Conservation (phyloP, 2,113 vertebrate genomes). For the Phoxinus phoxinus region DNA sequence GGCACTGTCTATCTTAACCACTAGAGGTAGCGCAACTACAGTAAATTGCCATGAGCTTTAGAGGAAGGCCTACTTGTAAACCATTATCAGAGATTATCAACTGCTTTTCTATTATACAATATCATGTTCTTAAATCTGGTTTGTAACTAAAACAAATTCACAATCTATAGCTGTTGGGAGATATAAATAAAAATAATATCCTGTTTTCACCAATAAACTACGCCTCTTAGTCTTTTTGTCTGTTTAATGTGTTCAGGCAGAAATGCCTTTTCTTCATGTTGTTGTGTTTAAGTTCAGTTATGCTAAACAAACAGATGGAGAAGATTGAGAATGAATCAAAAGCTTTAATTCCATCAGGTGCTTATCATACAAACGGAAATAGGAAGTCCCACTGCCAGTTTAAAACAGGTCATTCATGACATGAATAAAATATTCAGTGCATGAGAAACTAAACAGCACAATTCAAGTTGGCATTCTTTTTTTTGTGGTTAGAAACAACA, state of each 20-base stretch:
- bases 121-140: constrained; percentile 3
- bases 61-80: background rate
- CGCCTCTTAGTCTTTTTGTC: background rate
- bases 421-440: background rate
- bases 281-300: background rate
- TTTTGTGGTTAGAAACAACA: background rate
- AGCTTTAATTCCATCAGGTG: background rate
- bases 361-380: background rate
- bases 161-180: background rate
- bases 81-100: background rate
- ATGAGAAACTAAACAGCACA: background rate
- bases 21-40: constrained; percentile 33
- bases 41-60: background rate
- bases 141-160: constrained; percentile 25
- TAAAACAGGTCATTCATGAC: background rate
- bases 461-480: background rate
- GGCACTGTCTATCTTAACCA: constrained; percentile 17
- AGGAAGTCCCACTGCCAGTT: background rate
- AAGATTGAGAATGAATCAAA: background rate
- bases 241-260: background rate
- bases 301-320: background rate
- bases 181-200: background rate
- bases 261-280: no score
- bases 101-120: background rate
- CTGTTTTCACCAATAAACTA: constrained; percentile 19